These are phyloP conservation scores for Colostygia pectinataria DNA, from an alignment of 2,888 invertebrate species.

Conservation along the genomic window DNA sequence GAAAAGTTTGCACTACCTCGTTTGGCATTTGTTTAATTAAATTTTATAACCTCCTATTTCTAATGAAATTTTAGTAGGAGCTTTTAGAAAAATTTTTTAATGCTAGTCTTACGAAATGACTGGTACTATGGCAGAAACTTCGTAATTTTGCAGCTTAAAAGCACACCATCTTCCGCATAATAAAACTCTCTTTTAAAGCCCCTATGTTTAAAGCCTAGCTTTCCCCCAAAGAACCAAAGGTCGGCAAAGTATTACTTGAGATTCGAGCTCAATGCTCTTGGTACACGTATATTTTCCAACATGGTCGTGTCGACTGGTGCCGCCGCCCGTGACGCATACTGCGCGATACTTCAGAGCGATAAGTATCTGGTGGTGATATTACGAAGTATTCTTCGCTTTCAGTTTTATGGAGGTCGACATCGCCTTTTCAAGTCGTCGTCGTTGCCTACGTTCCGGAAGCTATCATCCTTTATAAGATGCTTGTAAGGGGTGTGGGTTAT, in stretches of 20 bases:
- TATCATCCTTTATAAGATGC: conserved; percentile 15
- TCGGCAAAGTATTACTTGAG: conserved; percentile 13
- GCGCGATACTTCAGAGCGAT: conserved; percentile 35
- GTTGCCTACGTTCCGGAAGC: conserved; percentile 17
- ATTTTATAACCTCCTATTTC: conserved; percentile 31
- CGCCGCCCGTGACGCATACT: conserved; percentile 24
- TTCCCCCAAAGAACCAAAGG: conserved; percentile 7
- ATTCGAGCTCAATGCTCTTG: conserved; percentile 14
- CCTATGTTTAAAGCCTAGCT: background rate
- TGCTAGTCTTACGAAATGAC: background rate
- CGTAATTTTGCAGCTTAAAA: background rate
- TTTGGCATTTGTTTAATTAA: conserved; percentile 36
- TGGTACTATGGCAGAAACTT: no score
- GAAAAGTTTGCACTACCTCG: conserved; percentile 24
- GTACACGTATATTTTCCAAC: conserved; percentile 17
- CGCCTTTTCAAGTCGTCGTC: conserved; percentile 24
- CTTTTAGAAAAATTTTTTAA: conserved; percentile 4
- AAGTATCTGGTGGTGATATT: conserved; percentile 36
- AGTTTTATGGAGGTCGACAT: conserved; percentile 28
- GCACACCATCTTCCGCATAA: background rate
- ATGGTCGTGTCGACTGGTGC: conserved; percentile 17
- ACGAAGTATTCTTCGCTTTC: conserved; percentile 31
- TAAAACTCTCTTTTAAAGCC: conserved; percentile 2
- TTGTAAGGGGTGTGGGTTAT: conserved; percentile 3
- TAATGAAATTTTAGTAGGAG: conserved; percentile 19